phyloP scores from a whole-genome alignment of 2,797 vertebrate species.

The Onychomys arenicola region DNA sequence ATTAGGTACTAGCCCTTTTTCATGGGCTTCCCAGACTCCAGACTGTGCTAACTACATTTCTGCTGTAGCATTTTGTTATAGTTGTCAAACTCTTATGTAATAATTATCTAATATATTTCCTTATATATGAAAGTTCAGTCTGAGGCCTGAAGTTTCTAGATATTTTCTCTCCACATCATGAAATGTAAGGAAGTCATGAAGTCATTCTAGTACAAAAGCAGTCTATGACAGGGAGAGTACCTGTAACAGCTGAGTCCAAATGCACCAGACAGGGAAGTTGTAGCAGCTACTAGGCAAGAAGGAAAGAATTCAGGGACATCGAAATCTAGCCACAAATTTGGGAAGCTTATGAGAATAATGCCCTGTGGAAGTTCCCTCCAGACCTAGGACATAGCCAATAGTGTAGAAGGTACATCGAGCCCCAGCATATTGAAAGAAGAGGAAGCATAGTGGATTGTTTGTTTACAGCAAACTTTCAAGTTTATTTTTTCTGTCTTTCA shows the following conservation, averaged over 20 bases:
- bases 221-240: neutral
- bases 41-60: neutral
- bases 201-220: neutral
- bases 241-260: neutral
- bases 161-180: neutral
- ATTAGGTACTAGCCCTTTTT: neutral
- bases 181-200: neutral
- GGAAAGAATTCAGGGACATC: neutral
- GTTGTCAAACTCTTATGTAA: neutral
- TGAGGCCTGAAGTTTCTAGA: neutral
- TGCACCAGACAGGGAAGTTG: neutral
- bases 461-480: neutral
- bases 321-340: neutral
- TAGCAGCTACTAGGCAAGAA: neutral
- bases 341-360: neutral
- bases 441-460: neutral
- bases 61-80: neutral
- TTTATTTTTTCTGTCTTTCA: neutral
- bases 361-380: neutral
- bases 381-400: neutral
- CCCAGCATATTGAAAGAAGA: neutral
- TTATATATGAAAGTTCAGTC: neutral
- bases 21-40: neutral
- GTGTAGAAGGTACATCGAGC: neutral
- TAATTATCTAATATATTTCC: neutral